These are phyloP conservation scores for Periparus ater DNA, from an alignment of 2,797 vertebrate genomes.

Conservation along the genomic window DNA sequence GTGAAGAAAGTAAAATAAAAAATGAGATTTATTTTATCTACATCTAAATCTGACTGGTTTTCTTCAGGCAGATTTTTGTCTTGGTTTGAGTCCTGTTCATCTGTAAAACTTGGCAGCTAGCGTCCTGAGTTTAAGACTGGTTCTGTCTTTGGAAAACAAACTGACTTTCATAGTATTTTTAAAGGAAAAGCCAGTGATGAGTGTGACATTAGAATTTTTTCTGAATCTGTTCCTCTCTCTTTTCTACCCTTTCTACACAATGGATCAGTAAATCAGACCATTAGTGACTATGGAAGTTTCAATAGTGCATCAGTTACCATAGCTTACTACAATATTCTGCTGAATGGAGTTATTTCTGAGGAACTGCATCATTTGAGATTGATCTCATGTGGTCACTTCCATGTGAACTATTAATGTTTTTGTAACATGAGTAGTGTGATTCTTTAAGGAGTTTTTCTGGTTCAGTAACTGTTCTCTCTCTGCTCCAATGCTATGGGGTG, in stretches of 20 bases:
- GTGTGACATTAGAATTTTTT: background rate
- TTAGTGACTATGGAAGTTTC: background rate
- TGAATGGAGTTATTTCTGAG: background rate
- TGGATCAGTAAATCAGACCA: background rate
- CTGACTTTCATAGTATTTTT: background rate
- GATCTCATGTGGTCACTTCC: background rate
- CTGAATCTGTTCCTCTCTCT: background rate
- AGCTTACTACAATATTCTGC: background rate
- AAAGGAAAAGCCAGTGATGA: background rate
- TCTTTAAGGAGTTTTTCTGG: background rate
- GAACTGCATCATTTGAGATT: background rate
- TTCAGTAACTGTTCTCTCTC: background rate
- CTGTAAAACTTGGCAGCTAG: background rate
- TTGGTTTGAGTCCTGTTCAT: background rate
- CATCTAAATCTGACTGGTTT: background rate
- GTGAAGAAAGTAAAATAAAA: background rate
- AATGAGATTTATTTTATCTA: background rate
- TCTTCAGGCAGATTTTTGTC: background rate
- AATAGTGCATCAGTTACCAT: background rate
- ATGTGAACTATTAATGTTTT: background rate
- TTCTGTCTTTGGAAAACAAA: background rate
- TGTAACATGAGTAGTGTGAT: background rate
- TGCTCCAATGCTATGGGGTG: background rate
- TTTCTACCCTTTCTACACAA: background rate
- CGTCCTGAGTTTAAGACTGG: background rate